Base-by-base conservation (phyloP, 64 coral and sea anemone species). In the Catalaphyllia jardinei region DNA sequence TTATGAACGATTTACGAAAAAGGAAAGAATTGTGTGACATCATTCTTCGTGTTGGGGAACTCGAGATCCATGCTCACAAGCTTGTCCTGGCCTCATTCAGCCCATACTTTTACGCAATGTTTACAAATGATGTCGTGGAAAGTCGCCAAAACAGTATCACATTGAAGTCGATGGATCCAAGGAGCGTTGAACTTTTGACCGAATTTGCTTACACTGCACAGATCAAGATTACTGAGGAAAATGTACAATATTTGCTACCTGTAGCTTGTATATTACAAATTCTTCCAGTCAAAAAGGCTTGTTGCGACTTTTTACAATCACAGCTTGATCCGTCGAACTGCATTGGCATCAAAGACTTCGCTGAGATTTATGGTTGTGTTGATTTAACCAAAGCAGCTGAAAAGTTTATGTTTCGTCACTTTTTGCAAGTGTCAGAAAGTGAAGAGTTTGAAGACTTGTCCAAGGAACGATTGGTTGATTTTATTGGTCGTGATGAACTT, bases 61-160 rank as follows among this genome's bases (percentile, higher is more conserved):
- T 67, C 9, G 78, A 94, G 60, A 90, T 94, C 31, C 60, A 78
- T 67, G 93, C 93, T 10, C 93, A 94, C 16, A 90, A 76, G 59
- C 42, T 94, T 30, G 88, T 94, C 20, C 74, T 94, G 0, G 88
- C 88, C 39, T 94, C 93, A 2, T 90, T 94, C n/a, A 89, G 93
- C 63, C 88, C 93, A n/a, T 94, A 94, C 79, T 94, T 94, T 67
- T 86, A 87, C 60, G 93, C 93, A 3, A 94, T 94, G 93, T 94
- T 94, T 67, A 94, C 93, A 52, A 59, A 76, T 12, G 93, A 94
- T 83, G 64, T 94, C n/a, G 35, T 83, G 55, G 93, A 94, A 90
- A 89, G 75, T 31, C 87, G 88, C 19, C 87, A 94, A 71, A 78
- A 77, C 31, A 65, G 61, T 59, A 67, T 94, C 18, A 90, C 87